Evolutionary conservation across 2,888 invertebrate species (phyloP).

Genomic region (Abrostola triplasia): DNA sequence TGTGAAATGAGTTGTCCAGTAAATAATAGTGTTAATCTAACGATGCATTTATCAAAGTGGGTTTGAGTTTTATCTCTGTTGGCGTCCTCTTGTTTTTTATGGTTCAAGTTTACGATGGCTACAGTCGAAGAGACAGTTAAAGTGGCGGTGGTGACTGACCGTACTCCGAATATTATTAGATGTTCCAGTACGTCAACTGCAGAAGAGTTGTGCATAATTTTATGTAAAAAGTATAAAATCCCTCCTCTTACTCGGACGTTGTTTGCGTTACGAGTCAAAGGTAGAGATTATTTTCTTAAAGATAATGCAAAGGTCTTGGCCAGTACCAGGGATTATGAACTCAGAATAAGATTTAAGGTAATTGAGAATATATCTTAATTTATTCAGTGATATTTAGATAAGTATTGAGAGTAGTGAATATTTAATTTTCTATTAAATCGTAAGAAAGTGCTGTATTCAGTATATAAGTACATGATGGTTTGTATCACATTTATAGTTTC

Average conservation of each 20-base stretch:
- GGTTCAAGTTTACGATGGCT: constrained; percentile 82
- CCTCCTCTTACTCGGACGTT: constrained; percentile 93
- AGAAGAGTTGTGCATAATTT: constrained; percentile 91
- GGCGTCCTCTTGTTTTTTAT: constrained; percentile 79
- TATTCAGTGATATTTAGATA: no score
- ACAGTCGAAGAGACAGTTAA: constrained; percentile 79
- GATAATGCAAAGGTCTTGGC: constrained; percentile 86
- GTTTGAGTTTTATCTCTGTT: constrained; percentile 69
- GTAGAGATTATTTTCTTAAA: constrained; percentile 91
- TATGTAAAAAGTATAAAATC: constrained; percentile 92
- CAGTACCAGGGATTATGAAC: constrained; percentile 90
- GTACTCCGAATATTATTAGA: constrained; percentile 77
- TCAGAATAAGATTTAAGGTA: constrained; percentile 94
- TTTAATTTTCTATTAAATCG: constrained; percentile 19
- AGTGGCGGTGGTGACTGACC: constrained; percentile 81
- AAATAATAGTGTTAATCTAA: constrained; percentile 51
- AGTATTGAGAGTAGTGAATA: constrained; percentile 22
- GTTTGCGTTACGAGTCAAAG: constrained; percentile 92
- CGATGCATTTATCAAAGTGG: constrained; percentile 64
- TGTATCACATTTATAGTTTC: no score
- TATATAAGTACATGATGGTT: no score
- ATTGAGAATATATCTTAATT: constrained; percentile 26
- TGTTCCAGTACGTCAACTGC: constrained; percentile 83
- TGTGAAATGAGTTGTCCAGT: constrained; percentile 60
- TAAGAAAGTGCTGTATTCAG: constrained; percentile 3